Conservation (phyloP, 1,140 invertebrate genomes). For the Sarcophaga peregrina region DNA sequence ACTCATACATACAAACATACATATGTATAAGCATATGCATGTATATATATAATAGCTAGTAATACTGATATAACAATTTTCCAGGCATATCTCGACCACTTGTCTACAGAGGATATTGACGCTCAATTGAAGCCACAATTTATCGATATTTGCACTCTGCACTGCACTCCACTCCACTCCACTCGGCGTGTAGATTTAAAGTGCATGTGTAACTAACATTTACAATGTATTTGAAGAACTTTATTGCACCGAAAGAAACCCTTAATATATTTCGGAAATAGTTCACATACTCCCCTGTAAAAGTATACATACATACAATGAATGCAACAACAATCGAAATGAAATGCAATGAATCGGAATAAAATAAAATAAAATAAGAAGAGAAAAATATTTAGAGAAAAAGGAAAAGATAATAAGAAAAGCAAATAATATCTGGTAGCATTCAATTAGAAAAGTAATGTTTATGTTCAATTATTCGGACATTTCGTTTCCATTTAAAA, state of each 20-base stretch:
- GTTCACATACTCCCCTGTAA: neutral
- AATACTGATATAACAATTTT: neutral
- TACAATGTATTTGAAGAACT: too few relatives aligned
- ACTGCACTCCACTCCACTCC: neutral
- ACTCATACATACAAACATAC: too few relatives aligned
- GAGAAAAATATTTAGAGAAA: slow-evolving; percentile 5
- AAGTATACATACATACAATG: neutral
- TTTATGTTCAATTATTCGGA: slow-evolving; percentile 47
- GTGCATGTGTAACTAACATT: neutral
- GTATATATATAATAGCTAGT: too few relatives aligned
- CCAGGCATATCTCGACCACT: slow-evolving; percentile 5
- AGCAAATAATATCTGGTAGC: neutral
- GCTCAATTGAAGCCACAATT: slow-evolving; percentile 40
- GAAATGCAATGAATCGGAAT: neutral
- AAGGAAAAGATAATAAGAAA: neutral
- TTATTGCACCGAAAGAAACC: too few relatives aligned
- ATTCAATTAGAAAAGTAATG: slow-evolving; percentile 48
- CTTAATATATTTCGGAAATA: too few relatives aligned
- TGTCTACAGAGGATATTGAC: slow-evolving; percentile 27
- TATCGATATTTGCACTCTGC: slow-evolving; percentile 21
- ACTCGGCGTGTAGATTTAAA: slow-evolving; percentile 5
- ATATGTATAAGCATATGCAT: too few relatives aligned
- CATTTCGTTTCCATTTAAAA: slow-evolving; percentile 25
- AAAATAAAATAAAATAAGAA: neutral
- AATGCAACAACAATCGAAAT: neutral